Percentiles rank a stretch among this genome's conserved stretches.
Conservation (phyloP, 2,113 vertebrate genomes). For the Spermophilus dauricus region DNA sequence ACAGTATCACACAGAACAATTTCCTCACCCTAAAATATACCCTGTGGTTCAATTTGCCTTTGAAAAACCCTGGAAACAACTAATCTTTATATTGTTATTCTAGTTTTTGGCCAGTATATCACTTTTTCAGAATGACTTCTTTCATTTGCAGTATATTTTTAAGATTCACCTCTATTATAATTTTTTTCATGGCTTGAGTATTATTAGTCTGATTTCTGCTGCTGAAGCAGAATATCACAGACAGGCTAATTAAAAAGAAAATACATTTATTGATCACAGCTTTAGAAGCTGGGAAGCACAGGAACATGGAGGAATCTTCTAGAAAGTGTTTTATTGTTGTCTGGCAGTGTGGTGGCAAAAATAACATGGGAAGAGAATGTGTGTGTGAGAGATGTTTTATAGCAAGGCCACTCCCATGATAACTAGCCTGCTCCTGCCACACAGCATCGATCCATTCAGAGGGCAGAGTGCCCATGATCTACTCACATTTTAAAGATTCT, state of each 20-base stretch:
- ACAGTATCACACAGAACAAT: neutral
- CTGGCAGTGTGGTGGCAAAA: neutral
- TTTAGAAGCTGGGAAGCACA: too few relatives aligned
- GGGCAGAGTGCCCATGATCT: neutral
- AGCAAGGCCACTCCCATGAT: neutral
- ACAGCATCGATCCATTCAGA: neutral
- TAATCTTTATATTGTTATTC: neutral
- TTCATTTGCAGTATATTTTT: neutral
- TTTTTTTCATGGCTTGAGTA: neutral
- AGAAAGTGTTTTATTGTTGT: neutral
- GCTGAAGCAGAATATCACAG: neutral
- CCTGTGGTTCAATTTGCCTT: neutral
- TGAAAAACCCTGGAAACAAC: neutral
- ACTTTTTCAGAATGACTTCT: neutral
- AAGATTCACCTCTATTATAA: neutral
- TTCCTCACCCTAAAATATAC: neutral
- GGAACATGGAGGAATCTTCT: rapidly evolving
- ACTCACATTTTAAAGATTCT: neutral
- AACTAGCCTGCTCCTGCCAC: rapidly evolving
- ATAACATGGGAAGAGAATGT: too few relatives aligned
- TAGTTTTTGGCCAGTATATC: neutral
- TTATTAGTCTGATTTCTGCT: neutral
- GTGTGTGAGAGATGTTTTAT: neutral
- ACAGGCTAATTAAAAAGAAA: neutral
- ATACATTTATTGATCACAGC: neutral